These are phyloP conservation scores for Atlantisia rogersi DNA, from an alignment of 2,113 vertebrate genomes.

Conservation along the genomic window DNA sequence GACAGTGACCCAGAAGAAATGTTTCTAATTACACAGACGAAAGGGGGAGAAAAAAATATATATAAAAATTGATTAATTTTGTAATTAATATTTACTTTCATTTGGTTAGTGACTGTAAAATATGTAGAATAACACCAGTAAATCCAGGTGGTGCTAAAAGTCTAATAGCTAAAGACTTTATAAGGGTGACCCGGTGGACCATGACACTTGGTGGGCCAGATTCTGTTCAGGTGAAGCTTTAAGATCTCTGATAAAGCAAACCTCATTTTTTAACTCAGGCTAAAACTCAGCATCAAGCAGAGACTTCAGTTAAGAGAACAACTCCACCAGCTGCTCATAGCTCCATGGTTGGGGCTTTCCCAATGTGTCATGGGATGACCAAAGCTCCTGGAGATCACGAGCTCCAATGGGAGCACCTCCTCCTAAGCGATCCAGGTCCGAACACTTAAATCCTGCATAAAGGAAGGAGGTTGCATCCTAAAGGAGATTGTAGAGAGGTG, in stretches of 20 bases:
- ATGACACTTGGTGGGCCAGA: not conserved
- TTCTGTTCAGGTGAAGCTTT: not conserved
- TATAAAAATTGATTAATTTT: conserved; percentile 20
- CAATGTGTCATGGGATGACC: fast-evolving
- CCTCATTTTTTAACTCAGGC: not conserved
- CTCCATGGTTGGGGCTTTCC: not conserved
- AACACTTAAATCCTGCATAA: not conserved
- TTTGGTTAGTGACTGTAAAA: conserved; percentile 27
- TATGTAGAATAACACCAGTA: not conserved
- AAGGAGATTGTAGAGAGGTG: too few relatives aligned
- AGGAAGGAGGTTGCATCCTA: not conserved
- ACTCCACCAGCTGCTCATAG: not conserved
- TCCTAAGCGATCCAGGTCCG: not conserved
- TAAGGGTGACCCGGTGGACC: not conserved
- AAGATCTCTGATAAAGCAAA: not conserved
- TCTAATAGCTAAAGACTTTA: not conserved
- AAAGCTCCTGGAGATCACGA: not conserved
- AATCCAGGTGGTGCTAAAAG: not conserved
- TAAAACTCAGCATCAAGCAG: not conserved
- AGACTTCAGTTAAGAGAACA: not conserved
- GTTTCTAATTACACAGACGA: conserved; percentile 49
- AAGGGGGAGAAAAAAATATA: not conserved
- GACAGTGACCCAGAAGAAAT: conserved; percentile 2
- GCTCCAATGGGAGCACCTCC: not conserved
- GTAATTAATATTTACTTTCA: conserved; percentile 44